Conservation (phyloP, 2,113 vertebrate species). For the Gallinago paraguaiae region DNA sequence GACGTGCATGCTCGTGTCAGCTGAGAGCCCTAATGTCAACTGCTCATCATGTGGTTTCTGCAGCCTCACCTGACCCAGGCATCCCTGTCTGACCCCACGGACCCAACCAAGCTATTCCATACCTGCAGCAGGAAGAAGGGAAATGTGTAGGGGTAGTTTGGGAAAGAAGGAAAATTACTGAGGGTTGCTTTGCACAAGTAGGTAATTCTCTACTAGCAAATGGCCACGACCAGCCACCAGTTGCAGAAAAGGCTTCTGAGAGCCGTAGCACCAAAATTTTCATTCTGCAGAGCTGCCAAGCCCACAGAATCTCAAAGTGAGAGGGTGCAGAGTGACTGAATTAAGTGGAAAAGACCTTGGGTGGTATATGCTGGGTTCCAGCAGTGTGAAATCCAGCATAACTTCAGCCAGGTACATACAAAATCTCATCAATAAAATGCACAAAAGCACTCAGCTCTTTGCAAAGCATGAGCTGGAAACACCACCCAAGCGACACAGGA, state of each 20-base stretch:
- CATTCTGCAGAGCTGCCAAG: too few relatives aligned
- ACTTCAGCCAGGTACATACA: background rate
- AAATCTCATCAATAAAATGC: background rate
- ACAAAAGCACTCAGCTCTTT: background rate
- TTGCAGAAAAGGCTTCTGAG: background rate
- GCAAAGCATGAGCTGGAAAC: background rate
- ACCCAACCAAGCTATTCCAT: background rate
- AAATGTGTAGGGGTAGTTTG: background rate
- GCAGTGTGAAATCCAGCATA: background rate
- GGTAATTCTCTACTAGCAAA: background rate
- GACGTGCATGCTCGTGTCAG: background rate
- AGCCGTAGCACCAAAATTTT: background rate
- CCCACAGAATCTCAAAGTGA: background rate
- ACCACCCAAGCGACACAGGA: background rate
- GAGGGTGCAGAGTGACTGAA: background rate
- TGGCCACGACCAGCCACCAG: fast-evolving
- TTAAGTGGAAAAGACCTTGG: background rate
- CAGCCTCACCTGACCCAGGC: background rate
- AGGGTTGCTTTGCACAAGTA: background rate
- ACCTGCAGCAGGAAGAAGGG: background rate
- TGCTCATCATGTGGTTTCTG: background rate
- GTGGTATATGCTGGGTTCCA: background rate
- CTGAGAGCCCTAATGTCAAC: background rate
- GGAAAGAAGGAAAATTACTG: background rate
- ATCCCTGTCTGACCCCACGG: background rate